Evolutionary conservation across 2,113 vertebrate genomes (phyloP).

Genomic region (Saimiri boliviensis): DNA sequence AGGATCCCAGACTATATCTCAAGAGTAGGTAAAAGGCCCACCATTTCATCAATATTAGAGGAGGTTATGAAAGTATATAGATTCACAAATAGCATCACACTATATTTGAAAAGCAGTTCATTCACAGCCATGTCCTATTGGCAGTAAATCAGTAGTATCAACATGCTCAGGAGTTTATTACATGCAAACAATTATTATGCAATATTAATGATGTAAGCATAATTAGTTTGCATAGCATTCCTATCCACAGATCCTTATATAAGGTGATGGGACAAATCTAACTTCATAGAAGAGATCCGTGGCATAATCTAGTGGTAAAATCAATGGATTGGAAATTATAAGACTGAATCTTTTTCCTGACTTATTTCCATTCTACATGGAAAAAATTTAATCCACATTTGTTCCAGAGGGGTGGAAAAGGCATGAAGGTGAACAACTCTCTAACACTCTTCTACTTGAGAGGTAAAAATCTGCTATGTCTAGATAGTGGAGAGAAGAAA

Average conservation of each 20-base stretch:
- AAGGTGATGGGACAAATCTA: not conserved
- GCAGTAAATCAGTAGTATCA: not conserved
- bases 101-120: constrained; percentile 17
- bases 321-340: not conserved
- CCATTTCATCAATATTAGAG: not conserved
- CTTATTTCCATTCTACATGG: not conserved
- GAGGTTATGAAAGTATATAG: not conserved
- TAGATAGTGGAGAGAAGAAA: not conserved
- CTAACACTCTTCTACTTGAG: not conserved
- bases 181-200: not conserved
- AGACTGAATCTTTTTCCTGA: constrained; percentile 19
- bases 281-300: not conserved
- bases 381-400: constrained; percentile 19
- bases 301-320: not conserved
- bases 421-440: not conserved
- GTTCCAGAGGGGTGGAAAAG: not conserved
- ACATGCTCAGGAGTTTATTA: not conserved
- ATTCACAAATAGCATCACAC: not conserved
- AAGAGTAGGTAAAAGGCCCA: not conserved
- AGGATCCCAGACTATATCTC: not conserved
- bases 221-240: not conserved
- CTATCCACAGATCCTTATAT: not conserved
- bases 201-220: not conserved
- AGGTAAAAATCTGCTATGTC: not conserved
- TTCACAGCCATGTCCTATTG: not conserved